A percentile compares a stretch with the other conserved stretches of the same genome.
phyloP scores from a whole-genome alignment of 2,113 vertebrate genomes.

The Syrrhaptes paradoxus region DNA sequence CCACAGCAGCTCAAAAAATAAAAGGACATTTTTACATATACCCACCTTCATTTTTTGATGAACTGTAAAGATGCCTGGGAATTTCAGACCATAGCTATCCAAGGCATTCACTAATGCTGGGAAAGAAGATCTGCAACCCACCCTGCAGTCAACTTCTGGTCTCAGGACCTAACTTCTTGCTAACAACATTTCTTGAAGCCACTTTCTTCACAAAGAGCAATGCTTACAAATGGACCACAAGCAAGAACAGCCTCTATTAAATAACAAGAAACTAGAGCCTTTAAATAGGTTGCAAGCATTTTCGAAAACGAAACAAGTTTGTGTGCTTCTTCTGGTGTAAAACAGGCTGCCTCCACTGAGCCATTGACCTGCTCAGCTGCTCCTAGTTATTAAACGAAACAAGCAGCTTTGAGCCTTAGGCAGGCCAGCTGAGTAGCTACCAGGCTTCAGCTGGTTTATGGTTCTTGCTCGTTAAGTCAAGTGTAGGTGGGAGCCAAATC shows the following conservation, averaged over 20 bases:
- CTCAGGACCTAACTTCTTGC: neutral
- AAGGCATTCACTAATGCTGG: neutral
- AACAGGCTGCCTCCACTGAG: neutral
- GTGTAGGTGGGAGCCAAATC: neutral
- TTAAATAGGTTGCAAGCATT: neutral
- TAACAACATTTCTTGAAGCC: neutral
- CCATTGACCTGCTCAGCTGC: neutral
- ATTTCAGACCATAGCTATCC: neutral
- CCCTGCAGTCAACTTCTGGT: neutral
- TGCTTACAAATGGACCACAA: rapidly evolving
- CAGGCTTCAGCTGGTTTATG: neutral
- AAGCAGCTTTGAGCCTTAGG: neutral
- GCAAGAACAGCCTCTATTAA: rapidly evolving
- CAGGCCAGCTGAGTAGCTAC: neutral
- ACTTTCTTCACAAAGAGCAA: rapidly evolving
- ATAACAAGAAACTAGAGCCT: neutral
- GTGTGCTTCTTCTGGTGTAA: neutral
- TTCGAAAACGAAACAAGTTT: neutral
- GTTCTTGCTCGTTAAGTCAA: neutral
- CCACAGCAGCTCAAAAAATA: neutral
- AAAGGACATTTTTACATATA: neutral
- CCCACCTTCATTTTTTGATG: neutral
- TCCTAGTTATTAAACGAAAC: neutral
- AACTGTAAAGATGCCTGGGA: neutral
- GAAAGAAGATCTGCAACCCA: neutral